phyloP scores from a whole-genome alignment of 2,888 invertebrate genomes.

The Tupiocoris notatus region DNA sequence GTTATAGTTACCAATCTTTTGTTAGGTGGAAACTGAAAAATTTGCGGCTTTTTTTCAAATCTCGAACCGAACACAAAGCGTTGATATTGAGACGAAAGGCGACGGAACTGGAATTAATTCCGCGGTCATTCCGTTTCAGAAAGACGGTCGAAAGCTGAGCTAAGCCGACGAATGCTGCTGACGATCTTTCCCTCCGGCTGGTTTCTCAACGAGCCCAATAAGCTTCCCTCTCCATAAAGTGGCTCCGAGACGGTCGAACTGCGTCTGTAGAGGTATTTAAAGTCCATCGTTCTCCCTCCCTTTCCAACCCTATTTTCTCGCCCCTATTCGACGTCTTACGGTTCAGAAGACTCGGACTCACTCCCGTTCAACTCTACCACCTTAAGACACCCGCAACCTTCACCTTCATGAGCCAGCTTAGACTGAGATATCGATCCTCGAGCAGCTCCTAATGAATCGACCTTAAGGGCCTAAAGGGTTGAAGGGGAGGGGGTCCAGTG shows the following conservation, averaged over 20 bases:
- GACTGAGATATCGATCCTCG: constrained; percentile 17
- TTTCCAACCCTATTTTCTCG: not conserved
- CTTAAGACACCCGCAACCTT: too few relatives aligned
- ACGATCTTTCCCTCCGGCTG: not conserved
- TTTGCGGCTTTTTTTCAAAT: too few relatives aligned
- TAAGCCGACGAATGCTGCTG: too few relatives aligned
- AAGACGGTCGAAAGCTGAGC: too few relatives aligned
- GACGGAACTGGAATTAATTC: too few relatives aligned
- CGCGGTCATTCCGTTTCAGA: too few relatives aligned
- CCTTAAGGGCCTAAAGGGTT: constrained; percentile 27
- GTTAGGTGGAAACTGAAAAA: too few relatives aligned
- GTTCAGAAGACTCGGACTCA: not conserved
- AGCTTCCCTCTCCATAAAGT: not conserved
- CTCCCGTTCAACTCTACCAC: not conserved
- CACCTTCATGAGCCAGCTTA: not conserved
- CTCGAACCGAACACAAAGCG: too few relatives aligned
- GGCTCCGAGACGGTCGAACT: constrained; percentile 22
- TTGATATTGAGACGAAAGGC: too few relatives aligned
- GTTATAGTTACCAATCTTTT: too few relatives aligned
- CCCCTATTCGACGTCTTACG: not conserved
- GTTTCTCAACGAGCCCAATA: not conserved
- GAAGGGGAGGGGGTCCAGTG: constrained; percentile 1
- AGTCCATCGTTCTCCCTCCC: constrained; percentile 11
- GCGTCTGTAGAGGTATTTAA: constrained; percentile 27
- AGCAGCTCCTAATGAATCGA: constrained; percentile 33